Evolutionary conservation across 2,797 vertebrate species (phyloP), one percentile per base, ranked within the genome.

Genomic region (Enteromius unitaeniatus): DNA sequence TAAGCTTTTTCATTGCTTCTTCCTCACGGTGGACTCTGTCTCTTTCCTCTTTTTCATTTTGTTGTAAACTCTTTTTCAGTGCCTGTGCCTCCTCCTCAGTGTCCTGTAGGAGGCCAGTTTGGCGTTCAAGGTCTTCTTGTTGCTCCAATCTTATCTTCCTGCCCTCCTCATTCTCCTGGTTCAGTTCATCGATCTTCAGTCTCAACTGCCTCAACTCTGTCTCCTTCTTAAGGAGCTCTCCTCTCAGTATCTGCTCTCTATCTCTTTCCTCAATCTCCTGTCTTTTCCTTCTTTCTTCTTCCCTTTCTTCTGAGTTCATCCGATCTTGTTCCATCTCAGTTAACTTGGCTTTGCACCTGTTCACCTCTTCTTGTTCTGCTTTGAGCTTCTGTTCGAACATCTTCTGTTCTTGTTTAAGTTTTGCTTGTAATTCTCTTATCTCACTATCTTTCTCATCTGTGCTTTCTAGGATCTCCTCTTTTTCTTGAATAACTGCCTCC

Each of bases 11-110:
- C 26, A 91, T 74, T 51, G 94, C 85, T 21, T 90, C 90, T 55
- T 90, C 72, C 81, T 90, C 87, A 85, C 60, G 86, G 76, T 58
- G 80, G 14, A 93, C 85, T 23, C 88, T 88, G 55, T 92, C 90
- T 23, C 90, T 88, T 75, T 90, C 90, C 76, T 93, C 90, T 31
- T 90, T 87, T 67, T 88, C 90, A 53, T 82, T 87, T 45, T 91
- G 86, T 82, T 72, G 55, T 14, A 87, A 72, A 51, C 7, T 68
- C 26, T 85, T 62, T 72, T 31, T 86, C 49, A 87, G 42, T 76
- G 60, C 28, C 5, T 26, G 55, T 3, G 67, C 19, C 19, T 51
- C 85, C 47, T 42, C 13, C 28, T 89, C 84, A 15, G 70, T 82
- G 40, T 88, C 84, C 73, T 65, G 77, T n/a, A 88, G 65, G 6